Evolutionary conservation across 2,888 invertebrate genomes (phyloP).

Genomic region (Zele albiditarsus): DNA sequence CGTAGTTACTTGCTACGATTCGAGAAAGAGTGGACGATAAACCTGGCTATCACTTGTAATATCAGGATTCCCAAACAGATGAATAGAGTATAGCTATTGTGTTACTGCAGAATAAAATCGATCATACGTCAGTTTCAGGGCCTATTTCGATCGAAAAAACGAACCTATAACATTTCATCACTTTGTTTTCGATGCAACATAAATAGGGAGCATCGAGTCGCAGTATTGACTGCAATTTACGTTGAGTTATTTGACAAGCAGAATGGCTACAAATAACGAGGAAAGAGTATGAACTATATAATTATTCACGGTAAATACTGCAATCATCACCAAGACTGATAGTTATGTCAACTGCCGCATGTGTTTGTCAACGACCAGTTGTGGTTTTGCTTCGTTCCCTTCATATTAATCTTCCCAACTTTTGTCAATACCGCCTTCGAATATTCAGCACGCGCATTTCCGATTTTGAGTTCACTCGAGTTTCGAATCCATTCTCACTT

Average conservation of each 20-base stretch:
- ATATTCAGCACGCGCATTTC: constrained; percentile 39
- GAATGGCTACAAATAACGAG: neutral
- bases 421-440: neutral
- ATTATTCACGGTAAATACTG: constrained; percentile 58
- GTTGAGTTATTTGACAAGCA: no score
- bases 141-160: neutral
- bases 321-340: constrained; percentile 60
- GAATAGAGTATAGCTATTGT: neutral
- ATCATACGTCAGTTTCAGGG: neutral
- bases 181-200: neutral
- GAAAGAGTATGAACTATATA: constrained; percentile 50
- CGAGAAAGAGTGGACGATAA: neutral
- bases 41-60: neutral
- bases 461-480: constrained; percentile 43
- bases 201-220: no score
- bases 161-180: neutral
- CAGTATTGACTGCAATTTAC: neutral
- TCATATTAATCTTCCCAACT: no score
- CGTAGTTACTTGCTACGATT: neutral
- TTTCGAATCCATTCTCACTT: constrained; percentile 18
- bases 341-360: constrained; percentile 56
- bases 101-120: neutral
- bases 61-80: neutral
- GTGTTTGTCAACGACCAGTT: constrained; percentile 51
- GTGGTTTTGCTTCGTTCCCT: constrained; percentile 11